Evolutionary conservation across 2,888 invertebrate genomes (phyloP).

Genomic region (Blastobasis adustella): DNA sequence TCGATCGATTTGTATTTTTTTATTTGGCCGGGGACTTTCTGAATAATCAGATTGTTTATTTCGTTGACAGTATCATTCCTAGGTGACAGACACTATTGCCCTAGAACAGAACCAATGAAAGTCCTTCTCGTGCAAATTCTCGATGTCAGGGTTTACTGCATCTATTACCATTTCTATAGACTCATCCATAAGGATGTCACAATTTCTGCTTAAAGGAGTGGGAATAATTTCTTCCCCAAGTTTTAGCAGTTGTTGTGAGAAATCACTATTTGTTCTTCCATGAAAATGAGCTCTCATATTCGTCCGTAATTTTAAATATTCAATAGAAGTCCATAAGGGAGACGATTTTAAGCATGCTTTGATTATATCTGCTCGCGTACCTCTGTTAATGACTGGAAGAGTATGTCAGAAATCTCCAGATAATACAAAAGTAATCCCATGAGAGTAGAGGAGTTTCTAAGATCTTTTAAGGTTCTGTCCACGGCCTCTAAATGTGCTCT

Average conservation of each 20-base stretch:
- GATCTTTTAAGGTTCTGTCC: slow-evolving; percentile 8
- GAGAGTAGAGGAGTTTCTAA: slow-evolving; percentile 8
- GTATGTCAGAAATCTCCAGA: slow-evolving; percentile 18
- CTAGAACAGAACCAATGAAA: slow-evolving; percentile 14
- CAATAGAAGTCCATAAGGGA: slow-evolving; percentile 11
- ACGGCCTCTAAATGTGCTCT: slow-evolving; percentile 14
- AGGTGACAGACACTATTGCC: too few species aligned
- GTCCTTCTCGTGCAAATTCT: slow-evolving; percentile 13
- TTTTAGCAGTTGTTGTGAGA: slow-evolving; percentile 19
- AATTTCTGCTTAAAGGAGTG: slow-evolving; percentile 10
- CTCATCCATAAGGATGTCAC: slow-evolving; percentile 14
- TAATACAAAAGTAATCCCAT: slow-evolving; percentile 15
- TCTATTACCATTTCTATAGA: slow-evolving; percentile 16
- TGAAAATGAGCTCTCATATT: slow-evolving; percentile 22
- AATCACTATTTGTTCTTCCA: slow-evolving; percentile 16
- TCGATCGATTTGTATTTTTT: neutral
- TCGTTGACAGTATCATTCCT: too few species aligned
- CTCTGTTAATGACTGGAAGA: slow-evolving; percentile 14
- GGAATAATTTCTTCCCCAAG: slow-evolving; percentile 19
- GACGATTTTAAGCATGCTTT: slow-evolving; percentile 17
- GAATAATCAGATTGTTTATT: neutral
- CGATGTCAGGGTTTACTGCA: slow-evolving; percentile 12
- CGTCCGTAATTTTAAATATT: slow-evolving; percentile 11
- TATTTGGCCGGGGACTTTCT: neutral
- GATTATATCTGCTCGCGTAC: slow-evolving; percentile 14